These are phyloP conservation scores for Hylomyscus alleni DNA, from an alignment of 2,797 vertebrate genomes.

Conservation along the genomic window DNA sequence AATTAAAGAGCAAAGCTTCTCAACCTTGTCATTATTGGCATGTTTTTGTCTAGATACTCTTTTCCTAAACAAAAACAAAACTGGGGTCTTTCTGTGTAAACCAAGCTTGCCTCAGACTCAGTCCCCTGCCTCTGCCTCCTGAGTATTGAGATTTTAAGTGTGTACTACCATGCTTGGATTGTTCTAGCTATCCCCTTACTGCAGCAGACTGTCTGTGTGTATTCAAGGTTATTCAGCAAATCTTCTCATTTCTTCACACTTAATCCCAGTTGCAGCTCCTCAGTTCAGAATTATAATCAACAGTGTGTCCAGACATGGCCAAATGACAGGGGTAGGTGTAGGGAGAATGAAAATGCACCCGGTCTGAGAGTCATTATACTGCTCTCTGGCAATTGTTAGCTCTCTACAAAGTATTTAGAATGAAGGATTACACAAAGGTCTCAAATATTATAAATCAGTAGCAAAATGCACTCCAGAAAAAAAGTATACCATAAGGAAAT, in stretches of 20 bases:
- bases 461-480: constrained; percentile 8
- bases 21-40: neutral
- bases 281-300: neutral
- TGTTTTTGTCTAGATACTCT: neutral
- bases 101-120: neutral
- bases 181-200: neutral
- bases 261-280: neutral
- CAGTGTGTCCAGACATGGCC: neutral
- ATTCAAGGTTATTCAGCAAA: neutral
- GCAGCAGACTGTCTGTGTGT: no score
- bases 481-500: neutral
- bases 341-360: neutral
- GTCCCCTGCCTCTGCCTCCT: neutral
- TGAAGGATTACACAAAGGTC: neutral
- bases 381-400: neutral
- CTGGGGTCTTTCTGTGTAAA: neutral
- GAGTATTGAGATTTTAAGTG: neutral
- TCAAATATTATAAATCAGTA: constrained; percentile 12
- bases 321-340: neutral
- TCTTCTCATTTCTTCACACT: neutral
- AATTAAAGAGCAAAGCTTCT: neutral
- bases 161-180: neutral
- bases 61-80: neutral
- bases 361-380: neutral
- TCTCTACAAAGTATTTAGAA: neutral